Evolutionary conservation across 2,797 vertebrate genomes (phyloP).

Genomic region (Sebastes cheni): DNA sequence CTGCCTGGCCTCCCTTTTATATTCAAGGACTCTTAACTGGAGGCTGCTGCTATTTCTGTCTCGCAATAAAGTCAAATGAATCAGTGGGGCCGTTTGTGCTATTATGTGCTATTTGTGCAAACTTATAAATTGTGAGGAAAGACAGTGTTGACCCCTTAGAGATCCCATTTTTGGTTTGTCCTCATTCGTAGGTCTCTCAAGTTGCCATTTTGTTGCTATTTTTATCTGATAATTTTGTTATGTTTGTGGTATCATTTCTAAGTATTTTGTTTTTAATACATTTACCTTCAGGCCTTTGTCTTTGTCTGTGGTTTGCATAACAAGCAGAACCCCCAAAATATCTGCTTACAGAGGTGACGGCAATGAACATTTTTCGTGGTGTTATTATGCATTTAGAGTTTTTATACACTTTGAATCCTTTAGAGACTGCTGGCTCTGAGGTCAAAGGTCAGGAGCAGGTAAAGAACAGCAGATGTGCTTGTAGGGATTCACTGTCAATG

Average conservation of each 20-base stretch:
- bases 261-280: constrained; percentile 24
- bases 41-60: constrained; percentile 69
- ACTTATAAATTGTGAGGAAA: constrained; percentile 41
- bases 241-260: constrained; percentile 20
- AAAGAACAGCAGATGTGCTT: constrained; percentile 13
- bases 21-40: constrained; percentile 74
- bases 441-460: constrained; percentile 18
- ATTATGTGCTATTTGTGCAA: constrained; percentile 51
- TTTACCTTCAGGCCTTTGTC: constrained; percentile 5
- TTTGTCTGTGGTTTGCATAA: constrained; percentile 20
- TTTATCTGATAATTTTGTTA: constrained; percentile 26
- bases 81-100: constrained; percentile 52
- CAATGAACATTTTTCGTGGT: not conserved
- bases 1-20: constrained; percentile 71
- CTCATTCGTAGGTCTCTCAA: not conserved
- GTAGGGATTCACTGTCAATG: not conserved
- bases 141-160: constrained; percentile 25
- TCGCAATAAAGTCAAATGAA: constrained; percentile 72
- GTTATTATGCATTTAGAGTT: not conserved
- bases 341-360: not conserved
- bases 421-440: not conserved
- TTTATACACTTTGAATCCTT: not conserved
- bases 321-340: constrained; percentile 6
- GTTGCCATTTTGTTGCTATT: constrained; percentile 15
- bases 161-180: not conserved